phyloP scores from a whole-genome alignment of 2,888 invertebrate species.

The Callyntrura sp. region DNA sequence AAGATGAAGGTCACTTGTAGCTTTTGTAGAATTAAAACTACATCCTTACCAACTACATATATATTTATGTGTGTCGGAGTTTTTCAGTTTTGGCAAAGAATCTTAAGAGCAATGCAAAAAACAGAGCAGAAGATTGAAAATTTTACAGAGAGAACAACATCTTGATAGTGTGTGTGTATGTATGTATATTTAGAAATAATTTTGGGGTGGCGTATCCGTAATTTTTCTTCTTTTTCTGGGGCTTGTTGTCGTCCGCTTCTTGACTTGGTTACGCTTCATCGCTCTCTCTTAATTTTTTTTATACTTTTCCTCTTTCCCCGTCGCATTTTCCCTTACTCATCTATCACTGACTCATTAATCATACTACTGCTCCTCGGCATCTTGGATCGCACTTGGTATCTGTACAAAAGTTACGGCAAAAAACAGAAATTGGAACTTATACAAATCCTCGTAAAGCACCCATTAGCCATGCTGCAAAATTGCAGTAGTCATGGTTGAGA shows the following conservation, averaged over 20 bases:
- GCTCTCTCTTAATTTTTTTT: neutral
- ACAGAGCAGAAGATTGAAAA: too few species aligned
- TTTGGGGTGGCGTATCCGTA: too few species aligned
- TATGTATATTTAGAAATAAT: too few species aligned
- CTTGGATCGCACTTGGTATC: constrained; percentile 80
- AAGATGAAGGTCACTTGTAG: constrained; percentile 35
- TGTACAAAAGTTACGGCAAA: constrained; percentile 42
- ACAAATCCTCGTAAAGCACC: constrained; percentile 11
- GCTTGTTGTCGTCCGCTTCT: neutral
- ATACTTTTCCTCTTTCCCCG: too few species aligned
- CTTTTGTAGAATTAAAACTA: neutral
- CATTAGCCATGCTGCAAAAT: constrained; percentile 17
- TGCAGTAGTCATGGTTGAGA: constrained; percentile 13
- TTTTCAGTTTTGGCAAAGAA: too few species aligned
- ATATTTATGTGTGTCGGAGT: too few species aligned
- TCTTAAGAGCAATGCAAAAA: too few species aligned
- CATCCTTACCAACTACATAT: neutral
- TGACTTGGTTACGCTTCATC: constrained; percentile 3
- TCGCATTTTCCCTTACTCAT: too few species aligned
- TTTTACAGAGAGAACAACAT: too few species aligned
- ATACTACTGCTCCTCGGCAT: constrained; percentile 69
- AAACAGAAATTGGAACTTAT: constrained; percentile 31
- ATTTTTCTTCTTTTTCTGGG: constrained; percentile 29
- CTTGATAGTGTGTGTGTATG: too few species aligned
- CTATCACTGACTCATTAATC: constrained; percentile 48